These are phyloP conservation scores for Trachymyrmex cornetzi DNA, from an alignment of 1,140 invertebrate genomes.

Conservation along the genomic window DNA sequence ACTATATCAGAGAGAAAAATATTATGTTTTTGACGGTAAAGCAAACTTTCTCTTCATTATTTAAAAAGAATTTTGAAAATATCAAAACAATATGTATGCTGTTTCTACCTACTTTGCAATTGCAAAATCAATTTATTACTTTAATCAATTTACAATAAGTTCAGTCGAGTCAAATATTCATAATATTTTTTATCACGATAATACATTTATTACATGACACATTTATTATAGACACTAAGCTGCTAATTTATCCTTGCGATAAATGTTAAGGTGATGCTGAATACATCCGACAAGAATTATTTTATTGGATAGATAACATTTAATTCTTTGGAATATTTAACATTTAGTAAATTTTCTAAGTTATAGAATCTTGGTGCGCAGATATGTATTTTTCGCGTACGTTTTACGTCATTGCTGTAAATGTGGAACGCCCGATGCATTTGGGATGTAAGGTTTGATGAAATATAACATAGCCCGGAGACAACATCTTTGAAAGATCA, in stretches of 20 bases:
- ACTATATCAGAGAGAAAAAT: slow-evolving; percentile 11
- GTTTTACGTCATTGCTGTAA: neutral
- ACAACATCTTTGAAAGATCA: slow-evolving; percentile 69
- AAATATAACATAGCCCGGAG: slow-evolving; percentile 40
- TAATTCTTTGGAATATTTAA: neutral
- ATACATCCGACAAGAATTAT: neutral
- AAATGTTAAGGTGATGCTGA: neutral
- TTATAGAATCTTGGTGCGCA: neutral
- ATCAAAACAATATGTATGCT: slow-evolving; percentile 86
- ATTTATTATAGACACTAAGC: neutral
- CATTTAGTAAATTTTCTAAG: neutral
- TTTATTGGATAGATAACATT: neutral
- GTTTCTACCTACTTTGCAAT: slow-evolving; percentile 78
- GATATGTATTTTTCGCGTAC: neutral
- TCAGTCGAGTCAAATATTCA: neutral
- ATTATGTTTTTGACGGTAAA: neutral
- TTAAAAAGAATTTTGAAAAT: slow-evolving; percentile 77
- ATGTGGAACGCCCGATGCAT: neutral
- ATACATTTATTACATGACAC: slow-evolving; percentile 39
- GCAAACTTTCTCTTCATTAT: slow-evolving; percentile 82
- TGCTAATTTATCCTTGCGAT: neutral
- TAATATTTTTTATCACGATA: slow-evolving; percentile 24
- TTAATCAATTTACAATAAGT: slow-evolving; percentile 5
- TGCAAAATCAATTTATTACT: slow-evolving; percentile 68
- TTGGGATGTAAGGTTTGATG: neutral